Base-by-base conservation (phyloP, 2,888 invertebrate species). In the Cyclophora albipunctata region DNA sequence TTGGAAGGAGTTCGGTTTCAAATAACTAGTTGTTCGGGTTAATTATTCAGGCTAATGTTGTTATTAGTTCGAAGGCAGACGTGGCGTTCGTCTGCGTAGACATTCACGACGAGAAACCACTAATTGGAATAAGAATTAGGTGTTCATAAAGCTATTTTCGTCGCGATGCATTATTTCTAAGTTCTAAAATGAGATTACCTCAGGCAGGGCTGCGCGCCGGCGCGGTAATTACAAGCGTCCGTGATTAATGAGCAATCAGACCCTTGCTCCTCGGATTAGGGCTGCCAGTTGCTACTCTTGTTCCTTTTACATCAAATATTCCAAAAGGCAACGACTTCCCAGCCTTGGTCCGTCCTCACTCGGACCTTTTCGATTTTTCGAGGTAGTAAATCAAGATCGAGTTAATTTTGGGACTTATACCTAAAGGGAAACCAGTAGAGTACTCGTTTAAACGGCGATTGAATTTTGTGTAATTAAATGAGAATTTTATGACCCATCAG, bases 161-260 rank as follows among this genome's bases (percentile, higher is more conserved):
- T 62, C 59, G 60, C 58, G 67, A 64, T 73, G 70, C 73, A 73
- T 75, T 72, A 78, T 76, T 75, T 71, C 78, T 74, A 77, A 77
- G 73, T 68, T 72, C 77, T 74, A 75, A 81, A 85, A 81, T 80
- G 71, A 79, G 83, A 84, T 84, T 82, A 81, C 67, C 62, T 62
- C 65, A 59, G 64, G 58, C 59, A 49, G 52, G 50, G 71, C 63
- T 63, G 66, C 68, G 75, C 75, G 76, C 73, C 71, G 76, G 78
- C 73, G 75, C 68, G 71, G 84, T 82, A 82, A 84, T 85, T 83
- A 84, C 80, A 75, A 74, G 72, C 73, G 75, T 68, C 66, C 66
- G 79, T 86, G 87, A 86, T 85, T 86, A 87, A 86, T 84, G 86
- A 84, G 81, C 80, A 75, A 81, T 82, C 81, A 80, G 78, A 71